Conservation (phyloP, 1,140 invertebrate species). For the Octopus bimaculoides region DNA sequence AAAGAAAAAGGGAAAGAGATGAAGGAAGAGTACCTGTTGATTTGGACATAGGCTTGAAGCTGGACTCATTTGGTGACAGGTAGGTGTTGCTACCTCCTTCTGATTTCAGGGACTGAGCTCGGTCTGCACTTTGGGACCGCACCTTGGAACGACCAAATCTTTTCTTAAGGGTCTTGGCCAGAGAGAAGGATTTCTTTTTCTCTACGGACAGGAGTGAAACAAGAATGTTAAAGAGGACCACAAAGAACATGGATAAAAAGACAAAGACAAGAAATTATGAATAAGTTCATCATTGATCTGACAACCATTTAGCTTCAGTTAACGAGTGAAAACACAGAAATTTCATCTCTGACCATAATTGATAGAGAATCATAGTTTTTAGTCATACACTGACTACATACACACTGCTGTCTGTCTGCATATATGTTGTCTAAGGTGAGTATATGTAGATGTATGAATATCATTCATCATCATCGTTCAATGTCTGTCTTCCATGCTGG, state of each 20-base stretch:
- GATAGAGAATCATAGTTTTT: too few relatives aligned
- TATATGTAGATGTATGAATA: too few relatives aligned
- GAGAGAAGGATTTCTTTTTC: conserved; percentile 41
- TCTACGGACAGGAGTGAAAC: conserved; percentile 29
- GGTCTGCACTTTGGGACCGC: conserved; percentile 43
- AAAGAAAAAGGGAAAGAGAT: neutral
- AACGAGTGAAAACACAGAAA: too few relatives aligned
- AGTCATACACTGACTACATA: too few relatives aligned
- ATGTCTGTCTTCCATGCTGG: too few relatives aligned
- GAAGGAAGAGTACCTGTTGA: neutral
- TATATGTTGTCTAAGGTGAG: too few relatives aligned
- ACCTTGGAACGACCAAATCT: conserved; percentile 42
- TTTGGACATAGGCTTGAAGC: conserved; percentile 37
- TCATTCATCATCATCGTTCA: too few relatives aligned
- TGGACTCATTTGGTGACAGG: conserved; percentile 36
- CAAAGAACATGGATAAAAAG: neutral
- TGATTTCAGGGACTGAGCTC: conserved; percentile 29
- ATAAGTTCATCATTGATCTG: neutral
- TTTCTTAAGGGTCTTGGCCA: conserved; percentile 37
- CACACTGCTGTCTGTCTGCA: too few relatives aligned
- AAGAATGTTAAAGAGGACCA: neutral
- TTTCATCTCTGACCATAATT: too few relatives aligned
- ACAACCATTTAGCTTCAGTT: neutral
- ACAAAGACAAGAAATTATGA: neutral
- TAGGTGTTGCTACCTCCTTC: conserved; percentile 35